Conservation (phyloP, 2,888 invertebrate species). For the Nezara viridula region DNA sequence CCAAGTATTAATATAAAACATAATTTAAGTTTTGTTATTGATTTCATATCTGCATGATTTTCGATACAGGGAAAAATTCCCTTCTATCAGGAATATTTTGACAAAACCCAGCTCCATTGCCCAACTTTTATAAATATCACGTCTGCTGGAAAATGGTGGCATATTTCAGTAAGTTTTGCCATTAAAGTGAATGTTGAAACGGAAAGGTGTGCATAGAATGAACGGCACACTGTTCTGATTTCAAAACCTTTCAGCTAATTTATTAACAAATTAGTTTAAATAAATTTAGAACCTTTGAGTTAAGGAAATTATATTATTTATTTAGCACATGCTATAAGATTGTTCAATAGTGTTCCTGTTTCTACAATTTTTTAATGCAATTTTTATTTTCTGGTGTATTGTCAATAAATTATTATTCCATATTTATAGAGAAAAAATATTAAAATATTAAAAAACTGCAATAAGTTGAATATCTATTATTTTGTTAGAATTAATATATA, state of each 20-base stretch:
- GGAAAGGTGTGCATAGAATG: background rate
- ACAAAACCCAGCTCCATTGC: background rate
- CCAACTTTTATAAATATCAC: slow-evolving; percentile 16
- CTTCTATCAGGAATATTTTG: background rate
- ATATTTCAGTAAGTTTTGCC: slow-evolving; percentile 8
- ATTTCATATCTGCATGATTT: too few species aligned
- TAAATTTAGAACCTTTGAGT: background rate
- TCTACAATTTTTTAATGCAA: too few species aligned
- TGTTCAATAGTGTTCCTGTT: too few species aligned
- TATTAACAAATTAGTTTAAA: background rate
- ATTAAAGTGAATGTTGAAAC: slow-evolving; percentile 9
- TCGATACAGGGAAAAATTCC: too few species aligned
- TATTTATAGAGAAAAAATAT: too few species aligned
- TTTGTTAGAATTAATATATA: too few species aligned
- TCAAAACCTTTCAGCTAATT: background rate
- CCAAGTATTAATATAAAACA: too few species aligned
- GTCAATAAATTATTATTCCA: too few species aligned
- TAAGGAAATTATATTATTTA: background rate
- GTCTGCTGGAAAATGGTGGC: slow-evolving; percentile 7
- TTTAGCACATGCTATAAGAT: background rate
- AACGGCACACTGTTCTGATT: background rate
- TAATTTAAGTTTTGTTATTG: too few species aligned
- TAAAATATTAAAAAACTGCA: too few species aligned
- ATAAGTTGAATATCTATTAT: too few species aligned
- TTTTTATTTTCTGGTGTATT: too few species aligned